phyloP scores from a whole-genome alignment of 2,797 vertebrate species.

The Spinus olivaceus region DNA sequence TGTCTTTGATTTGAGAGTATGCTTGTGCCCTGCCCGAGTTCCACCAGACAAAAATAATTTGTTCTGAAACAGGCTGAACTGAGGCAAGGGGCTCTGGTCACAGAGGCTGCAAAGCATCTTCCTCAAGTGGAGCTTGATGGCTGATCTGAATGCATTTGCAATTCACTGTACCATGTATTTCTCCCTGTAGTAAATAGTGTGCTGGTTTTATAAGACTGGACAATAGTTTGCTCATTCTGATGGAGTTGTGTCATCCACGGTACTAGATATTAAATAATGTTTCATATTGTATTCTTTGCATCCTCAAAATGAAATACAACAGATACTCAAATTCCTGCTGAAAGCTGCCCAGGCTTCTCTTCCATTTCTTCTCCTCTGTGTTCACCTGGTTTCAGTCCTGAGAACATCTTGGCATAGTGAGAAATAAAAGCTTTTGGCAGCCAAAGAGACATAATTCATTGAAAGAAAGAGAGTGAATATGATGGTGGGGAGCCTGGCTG shows the following conservation, averaged over 20 bases:
- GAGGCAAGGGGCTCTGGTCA: background rate
- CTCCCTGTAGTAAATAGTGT: background rate
- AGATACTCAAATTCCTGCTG: background rate
- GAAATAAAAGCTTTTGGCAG: conserved; percentile 3
- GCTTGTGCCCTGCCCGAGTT: background rate
- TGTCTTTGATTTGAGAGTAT: background rate
- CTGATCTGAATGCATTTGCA: background rate
- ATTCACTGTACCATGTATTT: background rate
- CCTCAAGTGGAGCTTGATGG: background rate
- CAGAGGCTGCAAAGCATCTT: background rate
- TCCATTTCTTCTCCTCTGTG: background rate
- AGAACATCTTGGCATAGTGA: background rate
- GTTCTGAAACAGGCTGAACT: background rate
- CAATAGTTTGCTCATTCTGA: background rate
- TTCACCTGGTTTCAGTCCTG: conserved; percentile 18
- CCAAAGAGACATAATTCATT: background rate
- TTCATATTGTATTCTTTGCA: background rate
- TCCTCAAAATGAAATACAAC: background rate
- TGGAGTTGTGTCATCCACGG: background rate
- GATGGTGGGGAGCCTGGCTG: background rate
- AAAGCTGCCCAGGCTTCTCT: background rate
- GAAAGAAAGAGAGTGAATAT: background rate
- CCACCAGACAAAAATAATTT: background rate
- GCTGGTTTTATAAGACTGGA: background rate
- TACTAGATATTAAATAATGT: background rate